Evolutionary conservation across 2,113 vertebrate genomes (phyloP).

Genomic region (Nothocercus julius): DNA sequence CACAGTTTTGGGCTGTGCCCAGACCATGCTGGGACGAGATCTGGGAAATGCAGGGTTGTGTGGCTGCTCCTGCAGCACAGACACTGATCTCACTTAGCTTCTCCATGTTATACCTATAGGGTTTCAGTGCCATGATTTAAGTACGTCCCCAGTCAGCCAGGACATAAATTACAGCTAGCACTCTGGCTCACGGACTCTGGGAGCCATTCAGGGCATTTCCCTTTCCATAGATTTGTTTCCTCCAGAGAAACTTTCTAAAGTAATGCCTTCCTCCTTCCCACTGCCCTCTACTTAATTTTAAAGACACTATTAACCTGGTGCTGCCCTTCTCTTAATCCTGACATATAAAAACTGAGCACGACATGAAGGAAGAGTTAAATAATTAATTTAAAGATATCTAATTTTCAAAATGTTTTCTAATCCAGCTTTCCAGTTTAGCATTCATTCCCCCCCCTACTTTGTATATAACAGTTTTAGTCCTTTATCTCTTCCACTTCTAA

Average conservation of each 20-base stretch:
- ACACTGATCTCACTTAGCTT: background rate
- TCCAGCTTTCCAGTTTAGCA: background rate
- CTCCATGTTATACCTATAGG: background rate
- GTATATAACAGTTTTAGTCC: conserved; percentile 42
- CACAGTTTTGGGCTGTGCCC: background rate
- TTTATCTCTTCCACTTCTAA: conserved; percentile 61
- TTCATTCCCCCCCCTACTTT: conserved; percentile 17
- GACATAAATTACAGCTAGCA: conserved; percentile 47
- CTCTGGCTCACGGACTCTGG: background rate
- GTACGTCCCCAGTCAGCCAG: background rate
- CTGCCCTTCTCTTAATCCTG: conserved; percentile 32
- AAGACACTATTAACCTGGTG: conserved; percentile 31
- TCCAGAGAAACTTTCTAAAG: background rate
- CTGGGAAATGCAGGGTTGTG: background rate
- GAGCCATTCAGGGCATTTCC: conserved; percentile 54
- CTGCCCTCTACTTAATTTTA: background rate
- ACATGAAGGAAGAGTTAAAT: conserved; percentile 21
- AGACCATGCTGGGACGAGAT: fast-evolving
- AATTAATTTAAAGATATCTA: conserved; percentile 44
- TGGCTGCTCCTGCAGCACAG: background rate
- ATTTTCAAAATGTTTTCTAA: conserved; percentile 45
- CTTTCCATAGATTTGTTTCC: conserved; percentile 59
- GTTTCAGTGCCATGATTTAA: conserved; percentile 50
- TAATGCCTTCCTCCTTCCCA: conserved; percentile 52
- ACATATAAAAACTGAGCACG: background rate